Conservation (phyloP, 2,888 invertebrate species). For the Argynnis bischoffii region DNA sequence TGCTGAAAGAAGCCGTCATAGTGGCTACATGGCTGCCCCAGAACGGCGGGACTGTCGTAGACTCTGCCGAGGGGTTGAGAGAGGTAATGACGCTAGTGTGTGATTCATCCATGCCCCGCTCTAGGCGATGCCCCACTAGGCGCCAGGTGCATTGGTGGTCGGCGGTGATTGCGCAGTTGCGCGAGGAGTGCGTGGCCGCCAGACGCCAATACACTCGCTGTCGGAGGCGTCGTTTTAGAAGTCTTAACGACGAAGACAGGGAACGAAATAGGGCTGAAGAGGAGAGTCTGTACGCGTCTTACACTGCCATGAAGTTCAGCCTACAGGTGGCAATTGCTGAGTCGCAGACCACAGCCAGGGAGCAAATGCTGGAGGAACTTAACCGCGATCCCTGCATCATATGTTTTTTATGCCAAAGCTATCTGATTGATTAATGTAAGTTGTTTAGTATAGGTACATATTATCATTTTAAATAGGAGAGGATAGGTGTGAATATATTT, state of each 20-base stretch:
- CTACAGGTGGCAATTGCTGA: not conserved
- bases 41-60: not conserved
- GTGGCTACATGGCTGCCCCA: not conserved
- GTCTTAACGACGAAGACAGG: too few relatives aligned
- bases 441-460: too few relatives aligned
- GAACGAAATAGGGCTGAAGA: constrained; percentile 8
- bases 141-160: constrained; percentile 5
- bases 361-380: not conserved
- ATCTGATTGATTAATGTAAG: too few relatives aligned
- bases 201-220: constrained; percentile 10
- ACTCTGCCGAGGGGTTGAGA: not conserved
- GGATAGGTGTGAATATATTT: too few relatives aligned
- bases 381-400: constrained; percentile 26
- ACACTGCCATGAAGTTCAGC: not conserved
- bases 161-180: not conserved
- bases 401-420: too few relatives aligned
- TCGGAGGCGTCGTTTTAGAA: not conserved
- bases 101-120: not conserved
- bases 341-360: not conserved
- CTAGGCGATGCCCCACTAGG: not conserved
- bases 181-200: not conserved
- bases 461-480: too few relatives aligned
- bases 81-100: not conserved
- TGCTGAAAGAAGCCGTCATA: not conserved
- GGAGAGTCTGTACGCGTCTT: constrained; percentile 4